phyloP scores from a whole-genome alignment of 2,888 invertebrate genomes.

The Cepaea hortensis region DNA sequence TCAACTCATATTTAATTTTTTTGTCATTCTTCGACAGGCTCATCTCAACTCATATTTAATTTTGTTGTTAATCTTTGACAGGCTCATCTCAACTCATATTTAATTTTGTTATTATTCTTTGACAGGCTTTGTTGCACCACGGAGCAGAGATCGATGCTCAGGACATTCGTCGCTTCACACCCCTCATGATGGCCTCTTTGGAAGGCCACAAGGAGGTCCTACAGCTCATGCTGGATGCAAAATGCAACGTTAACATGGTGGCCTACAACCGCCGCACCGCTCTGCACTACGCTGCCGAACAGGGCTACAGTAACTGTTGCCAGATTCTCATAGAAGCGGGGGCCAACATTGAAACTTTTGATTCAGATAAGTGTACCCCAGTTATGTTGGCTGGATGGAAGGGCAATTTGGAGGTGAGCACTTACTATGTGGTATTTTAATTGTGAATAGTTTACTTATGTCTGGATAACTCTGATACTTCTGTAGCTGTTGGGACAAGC shows the following conservation, averaged over 20 bases:
- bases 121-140: constrained; percentile 58
- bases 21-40: no score
- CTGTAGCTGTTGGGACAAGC: no score
- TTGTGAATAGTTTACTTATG: neutral
- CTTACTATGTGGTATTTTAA: neutral
- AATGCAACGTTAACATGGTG: constrained; percentile 69
- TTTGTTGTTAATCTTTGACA: no score
- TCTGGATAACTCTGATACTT: no score
- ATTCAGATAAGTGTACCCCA: constrained; percentile 69
- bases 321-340: constrained; percentile 63
- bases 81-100: neutral
- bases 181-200: constrained; percentile 74
- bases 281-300: constrained; percentile 70
- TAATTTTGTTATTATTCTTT: neutral
- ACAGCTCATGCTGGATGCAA: constrained; percentile 63
- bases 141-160: constrained; percentile 72
- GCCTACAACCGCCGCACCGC: constrained; percentile 70
- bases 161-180: constrained; percentile 72
- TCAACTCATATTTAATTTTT: no score
- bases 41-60: no score
- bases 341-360: constrained; percentile 66
- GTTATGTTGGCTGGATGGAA: constrained; percentile 71
- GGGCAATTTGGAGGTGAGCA: constrained; percentile 59
- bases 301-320: constrained; percentile 64
- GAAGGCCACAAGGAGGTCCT: constrained; percentile 69